Evolutionary conservation across 1,140 invertebrate species (phyloP), one percentile per base, ranked within the genome.

Genomic region (Xylocopa sonorina): DNA sequence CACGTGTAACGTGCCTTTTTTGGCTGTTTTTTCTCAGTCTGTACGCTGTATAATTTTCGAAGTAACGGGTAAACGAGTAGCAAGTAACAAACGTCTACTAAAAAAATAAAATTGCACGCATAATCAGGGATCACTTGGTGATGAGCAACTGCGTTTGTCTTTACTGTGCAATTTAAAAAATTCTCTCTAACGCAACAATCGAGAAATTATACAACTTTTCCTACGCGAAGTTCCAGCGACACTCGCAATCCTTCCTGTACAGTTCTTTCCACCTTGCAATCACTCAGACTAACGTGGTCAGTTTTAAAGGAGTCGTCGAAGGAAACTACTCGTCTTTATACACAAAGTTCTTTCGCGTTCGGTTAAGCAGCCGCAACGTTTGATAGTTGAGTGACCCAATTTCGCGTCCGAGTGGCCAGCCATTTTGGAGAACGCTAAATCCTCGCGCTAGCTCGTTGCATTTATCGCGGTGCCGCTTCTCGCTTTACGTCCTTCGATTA

Each of bases 41-140:
- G n/a, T n/a, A n/a, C n/a, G n/a, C 63, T 63, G 55, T 27, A 46
- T 27, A 32, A 63, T 46, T 68, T n/a, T 9, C n/a, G 34, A n/a
- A 50, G 43, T 29, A 57, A 29, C 32, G 6, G 21, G 18, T n/a
- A 69, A 16, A 14, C 7, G 16, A 41, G 34, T 21, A 38, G 34
- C 9, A n/a, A 21, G 18, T 16, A 2, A 34, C 46, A 62, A 80
- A 46, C 51, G 10, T 82, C 74, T 81, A 76, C 75, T 80, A 83
- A 83, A 64, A n/a, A 80, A 80, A 80, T 67, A 34, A 14, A 57
- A 29, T 18, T 60, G 82, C 53, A 72, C 72, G 74, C 58, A 50
- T 74, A 73, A 60, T 46, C 6, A 24, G 10, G 2, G 16, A 21
- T 21, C 55, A 57, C 29, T 27, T 29, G 55, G 46, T 32, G 3